Conservation (phyloP, 2,797 vertebrate species). For the Neostethus bicornis region DNA sequence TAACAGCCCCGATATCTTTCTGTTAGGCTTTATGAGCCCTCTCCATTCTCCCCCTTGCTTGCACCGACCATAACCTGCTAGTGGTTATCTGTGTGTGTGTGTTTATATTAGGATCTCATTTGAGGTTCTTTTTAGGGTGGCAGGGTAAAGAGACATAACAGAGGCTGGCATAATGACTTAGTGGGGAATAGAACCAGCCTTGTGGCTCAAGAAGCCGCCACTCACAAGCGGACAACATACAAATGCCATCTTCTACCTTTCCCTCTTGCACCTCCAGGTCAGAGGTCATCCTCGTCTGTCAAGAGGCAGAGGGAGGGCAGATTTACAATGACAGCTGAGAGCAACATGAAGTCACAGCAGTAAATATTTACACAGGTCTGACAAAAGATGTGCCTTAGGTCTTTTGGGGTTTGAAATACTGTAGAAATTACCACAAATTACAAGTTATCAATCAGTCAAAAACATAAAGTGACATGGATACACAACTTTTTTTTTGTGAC, state of each 20-base stretch:
- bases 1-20: slow-evolving; percentile 57
- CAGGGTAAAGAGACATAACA: slow-evolving; percentile 48
- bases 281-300: slow-evolving; percentile 73
- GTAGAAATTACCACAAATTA: slow-evolving; percentile 51
- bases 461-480: slow-evolving; percentile 41
- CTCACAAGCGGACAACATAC: slow-evolving; percentile 36
- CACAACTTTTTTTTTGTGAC: slow-evolving; percentile 51
- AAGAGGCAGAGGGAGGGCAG: slow-evolving; percentile 65
- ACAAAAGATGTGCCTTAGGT: slow-evolving; percentile 71
- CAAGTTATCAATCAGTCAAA: slow-evolving; percentile 65
- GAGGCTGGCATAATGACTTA: slow-evolving; percentile 58
- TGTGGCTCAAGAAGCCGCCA: slow-evolving; percentile 25
- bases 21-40: slow-evolving; percentile 29
- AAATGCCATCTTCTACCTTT: slow-evolving; percentile 57
- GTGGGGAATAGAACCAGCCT: slow-evolving; percentile 40
- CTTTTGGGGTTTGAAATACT: slow-evolving; percentile 50
- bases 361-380: slow-evolving; percentile 79
- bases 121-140: slow-evolving; percentile 31
- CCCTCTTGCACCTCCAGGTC: slow-evolving; percentile 70
- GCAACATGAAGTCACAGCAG: slow-evolving; percentile 67
- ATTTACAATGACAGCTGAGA: slow-evolving; percentile 76
- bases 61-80: slow-evolving; percentile 47
- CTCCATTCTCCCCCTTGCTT: slow-evolving; percentile 32
- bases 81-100: slow-evolving; percentile 22
- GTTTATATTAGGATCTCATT: slow-evolving; percentile 16